Conservation (phyloP, 2,113 vertebrate species). For the Notechis scutatus region DNA sequence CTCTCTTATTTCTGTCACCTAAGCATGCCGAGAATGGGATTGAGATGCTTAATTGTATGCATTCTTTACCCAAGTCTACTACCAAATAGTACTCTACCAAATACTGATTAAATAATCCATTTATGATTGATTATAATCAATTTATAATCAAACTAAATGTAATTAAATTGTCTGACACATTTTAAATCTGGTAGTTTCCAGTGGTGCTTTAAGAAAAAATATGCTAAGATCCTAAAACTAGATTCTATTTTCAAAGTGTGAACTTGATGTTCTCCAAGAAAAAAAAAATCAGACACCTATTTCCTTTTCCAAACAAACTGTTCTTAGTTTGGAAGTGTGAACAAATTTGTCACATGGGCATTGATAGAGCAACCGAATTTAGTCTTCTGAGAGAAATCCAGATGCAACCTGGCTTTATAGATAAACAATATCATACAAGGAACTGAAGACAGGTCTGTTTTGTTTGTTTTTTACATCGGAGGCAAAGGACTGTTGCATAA, state of each 20-base stretch:
- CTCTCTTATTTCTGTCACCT: neutral
- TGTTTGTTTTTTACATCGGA: neutral
- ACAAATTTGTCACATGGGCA: neutral
- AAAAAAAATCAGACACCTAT: neutral
- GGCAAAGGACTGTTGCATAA: neutral
- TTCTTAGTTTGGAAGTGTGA: neutral
- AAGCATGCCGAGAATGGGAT: neutral
- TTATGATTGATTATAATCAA: no score
- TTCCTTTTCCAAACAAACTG: neutral
- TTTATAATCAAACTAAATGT: neutral
- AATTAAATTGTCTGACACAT: neutral
- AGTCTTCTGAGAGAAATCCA: neutral
- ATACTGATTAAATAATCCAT: neutral
- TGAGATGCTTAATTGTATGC: neutral
- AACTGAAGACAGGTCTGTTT: neutral
- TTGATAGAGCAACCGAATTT: neutral
- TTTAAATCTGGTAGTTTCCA: neutral
- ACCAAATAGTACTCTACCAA: neutral
- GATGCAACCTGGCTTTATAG: neutral
- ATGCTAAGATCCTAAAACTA: neutral
- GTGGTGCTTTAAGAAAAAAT: neutral
- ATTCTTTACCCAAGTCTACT: neutral
- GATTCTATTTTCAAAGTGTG: neutral
- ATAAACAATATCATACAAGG: neutral
- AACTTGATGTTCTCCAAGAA: neutral